These are phyloP conservation scores for Microcebus tavaratra DNA, from an alignment of 2,113 vertebrate genomes.

Conservation along the genomic window DNA sequence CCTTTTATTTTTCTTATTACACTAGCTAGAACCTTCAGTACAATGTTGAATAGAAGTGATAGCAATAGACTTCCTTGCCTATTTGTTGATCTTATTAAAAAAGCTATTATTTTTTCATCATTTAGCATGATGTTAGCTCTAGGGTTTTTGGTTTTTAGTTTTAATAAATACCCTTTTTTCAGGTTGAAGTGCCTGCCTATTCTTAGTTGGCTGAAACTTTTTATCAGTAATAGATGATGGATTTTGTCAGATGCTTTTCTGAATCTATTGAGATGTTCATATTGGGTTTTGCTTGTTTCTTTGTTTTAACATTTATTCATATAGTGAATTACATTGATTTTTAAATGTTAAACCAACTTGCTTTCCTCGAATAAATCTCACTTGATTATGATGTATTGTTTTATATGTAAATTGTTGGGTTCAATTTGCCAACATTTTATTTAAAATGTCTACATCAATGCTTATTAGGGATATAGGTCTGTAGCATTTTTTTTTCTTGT, in stretches of 20 bases:
- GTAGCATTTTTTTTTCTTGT: background rate
- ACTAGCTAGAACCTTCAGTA: background rate
- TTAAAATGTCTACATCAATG: background rate
- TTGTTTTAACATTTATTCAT: background rate
- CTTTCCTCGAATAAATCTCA: slow-evolving; percentile 10
- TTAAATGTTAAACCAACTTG: background rate
- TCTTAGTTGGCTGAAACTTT: slow-evolving; percentile 26
- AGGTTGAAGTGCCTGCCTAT: background rate
- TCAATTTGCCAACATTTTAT: background rate
- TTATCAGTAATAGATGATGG: background rate
- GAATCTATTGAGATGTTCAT: slow-evolving; percentile 7
- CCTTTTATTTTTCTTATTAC: slow-evolving; percentile 17
- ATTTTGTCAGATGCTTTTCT: background rate
- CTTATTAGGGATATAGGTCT: background rate
- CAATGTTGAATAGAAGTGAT: background rate
- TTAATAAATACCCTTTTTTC: background rate
- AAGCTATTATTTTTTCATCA: background rate
- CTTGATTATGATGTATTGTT: background rate
- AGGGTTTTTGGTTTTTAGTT: background rate
- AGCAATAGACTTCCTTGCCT: background rate
- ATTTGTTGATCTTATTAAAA: background rate
- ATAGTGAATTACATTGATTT: slow-evolving; percentile 12
- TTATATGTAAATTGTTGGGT: background rate
- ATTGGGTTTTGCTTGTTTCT: background rate
- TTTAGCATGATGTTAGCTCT: background rate